phyloP scores from a whole-genome alignment of 2,888 invertebrate genomes.

The Torymus tubicola region DNA sequence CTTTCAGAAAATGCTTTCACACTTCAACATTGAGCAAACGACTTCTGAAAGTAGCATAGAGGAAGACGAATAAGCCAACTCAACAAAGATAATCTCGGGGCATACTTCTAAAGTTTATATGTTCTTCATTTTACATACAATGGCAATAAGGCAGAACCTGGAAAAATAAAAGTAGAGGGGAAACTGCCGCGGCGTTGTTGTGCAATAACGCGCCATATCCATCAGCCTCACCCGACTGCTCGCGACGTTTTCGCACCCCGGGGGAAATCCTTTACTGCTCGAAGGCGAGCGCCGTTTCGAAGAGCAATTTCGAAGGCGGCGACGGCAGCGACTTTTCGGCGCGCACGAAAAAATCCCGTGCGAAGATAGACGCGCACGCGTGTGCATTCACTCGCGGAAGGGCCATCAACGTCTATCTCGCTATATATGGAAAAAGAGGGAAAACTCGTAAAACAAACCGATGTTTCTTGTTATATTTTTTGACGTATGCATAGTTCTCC shows the following conservation, averaged over 20 bases:
- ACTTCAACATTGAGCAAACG: no score
- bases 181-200: conserved; percentile 14
- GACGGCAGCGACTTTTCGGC: not conserved
- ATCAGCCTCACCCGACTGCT: conserved; percentile 1
- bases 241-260: not conserved
- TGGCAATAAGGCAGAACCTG: not conserved
- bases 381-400: not conserved
- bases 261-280: conserved; percentile 32
- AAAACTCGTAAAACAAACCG: conserved; percentile 9
- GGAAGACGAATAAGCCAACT: no score
- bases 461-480: conserved; percentile 12
- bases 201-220: conserved; percentile 20
- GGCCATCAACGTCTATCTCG: not conserved
- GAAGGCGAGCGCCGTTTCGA: conserved; percentile 7
- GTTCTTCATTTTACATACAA: conserved; percentile 37
- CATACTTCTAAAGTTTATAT: no score
- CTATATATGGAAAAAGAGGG: not conserved
- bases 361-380: conserved; percentile 2
- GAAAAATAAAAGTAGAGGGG: conserved; percentile 6
- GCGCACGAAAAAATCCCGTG: not conserved
- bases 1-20: no score
- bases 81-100: no score
- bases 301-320: conserved; percentile 6
- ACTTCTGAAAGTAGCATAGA: no score
- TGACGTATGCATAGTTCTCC: not conserved